A percentile compares a stretch with the other conserved stretches of the same genome.
These are phyloP conservation scores for Forbesichthys papilliferus DNA, from an alignment of 2,113 vertebrate genomes.

Conservation along the genomic window DNA sequence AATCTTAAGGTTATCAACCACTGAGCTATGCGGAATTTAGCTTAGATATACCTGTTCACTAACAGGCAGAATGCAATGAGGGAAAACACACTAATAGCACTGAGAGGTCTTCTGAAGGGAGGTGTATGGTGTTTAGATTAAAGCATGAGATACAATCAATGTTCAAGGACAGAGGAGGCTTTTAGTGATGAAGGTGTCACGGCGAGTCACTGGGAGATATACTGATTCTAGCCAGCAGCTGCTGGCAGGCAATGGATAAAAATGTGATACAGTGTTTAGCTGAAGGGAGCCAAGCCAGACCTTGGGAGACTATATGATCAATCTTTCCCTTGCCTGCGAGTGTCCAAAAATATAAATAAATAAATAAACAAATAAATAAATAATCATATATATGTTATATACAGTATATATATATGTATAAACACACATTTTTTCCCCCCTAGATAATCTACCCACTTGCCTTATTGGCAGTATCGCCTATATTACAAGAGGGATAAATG, in stretches of 20 bases:
- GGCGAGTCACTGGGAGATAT: slow-evolving; percentile 53
- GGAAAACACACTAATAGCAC: slow-evolving; percentile 45
- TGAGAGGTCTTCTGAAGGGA: slow-evolving; percentile 62
- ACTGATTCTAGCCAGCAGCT: slow-evolving; percentile 52
- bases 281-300: slow-evolving; percentile 53
- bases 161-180: slow-evolving; percentile 62
- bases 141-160: slow-evolving; percentile 54
- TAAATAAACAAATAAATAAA: background rate
- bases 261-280: slow-evolving; percentile 61
- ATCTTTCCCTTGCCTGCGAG: slow-evolving; percentile 37
- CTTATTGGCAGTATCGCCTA: too few species aligned
- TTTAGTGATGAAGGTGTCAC: slow-evolving; percentile 64
- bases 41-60: slow-evolving; percentile 7
- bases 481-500: too few species aligned
- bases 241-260: slow-evolving; percentile 49
- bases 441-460: too few species aligned
- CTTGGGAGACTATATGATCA: slow-evolving; percentile 51
- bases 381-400: background rate
- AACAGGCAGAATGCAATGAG: slow-evolving; percentile 20
- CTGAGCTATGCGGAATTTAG: too few species aligned
- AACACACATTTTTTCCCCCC: background rate
- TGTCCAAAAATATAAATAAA: background rate
- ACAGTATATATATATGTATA: background rate
- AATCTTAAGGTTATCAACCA: too few species aligned
- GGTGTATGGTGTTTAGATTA: slow-evolving; percentile 59